A percentile compares a stretch with the other conserved stretches of the same genome.
Evolutionary conservation across 2,113 vertebrate genomes (phyloP).

Genomic region (Trogon surrucura): DNA sequence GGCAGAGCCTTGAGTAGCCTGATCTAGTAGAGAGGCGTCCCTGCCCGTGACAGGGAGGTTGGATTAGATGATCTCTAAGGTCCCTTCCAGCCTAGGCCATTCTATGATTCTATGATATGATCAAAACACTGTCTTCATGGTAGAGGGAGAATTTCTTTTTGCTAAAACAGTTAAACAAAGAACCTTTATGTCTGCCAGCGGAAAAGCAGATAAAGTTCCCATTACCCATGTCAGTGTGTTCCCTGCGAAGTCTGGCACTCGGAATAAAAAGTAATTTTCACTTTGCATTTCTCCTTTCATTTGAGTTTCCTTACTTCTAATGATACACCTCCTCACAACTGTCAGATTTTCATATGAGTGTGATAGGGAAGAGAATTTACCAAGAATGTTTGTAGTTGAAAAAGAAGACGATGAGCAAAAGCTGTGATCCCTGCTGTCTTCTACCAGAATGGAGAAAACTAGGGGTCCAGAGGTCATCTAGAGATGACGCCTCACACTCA

Average conservation of each 20-base stretch:
- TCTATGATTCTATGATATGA: not conserved
- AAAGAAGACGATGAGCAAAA: not conserved
- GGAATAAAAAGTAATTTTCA: not conserved
- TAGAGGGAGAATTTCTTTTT: not conserved
- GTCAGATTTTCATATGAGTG: not conserved
- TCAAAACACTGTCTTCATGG: not conserved
- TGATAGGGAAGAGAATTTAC: not conserved
- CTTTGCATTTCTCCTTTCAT: slow-evolving; percentile 17
- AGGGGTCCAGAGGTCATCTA: not conserved
- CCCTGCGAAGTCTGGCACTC: not conserved
- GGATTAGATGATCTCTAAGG: no score
- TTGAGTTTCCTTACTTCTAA: not conserved
- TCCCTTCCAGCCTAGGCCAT: no score
- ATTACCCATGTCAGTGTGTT: not conserved
- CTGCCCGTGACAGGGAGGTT: no score
- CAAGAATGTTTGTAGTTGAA: not conserved
- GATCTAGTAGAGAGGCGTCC: no score
- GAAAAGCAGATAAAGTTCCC: not conserved
- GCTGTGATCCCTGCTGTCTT: not conserved
- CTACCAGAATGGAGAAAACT: not conserved
- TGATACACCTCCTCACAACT: not conserved
- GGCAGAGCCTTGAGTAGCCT: no score
- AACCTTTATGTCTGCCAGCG: not conserved
- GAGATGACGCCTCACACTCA: not conserved
- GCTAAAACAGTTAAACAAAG: not conserved